Conservation (phyloP, 2,113 vertebrate species). For the Channa argus region DNA sequence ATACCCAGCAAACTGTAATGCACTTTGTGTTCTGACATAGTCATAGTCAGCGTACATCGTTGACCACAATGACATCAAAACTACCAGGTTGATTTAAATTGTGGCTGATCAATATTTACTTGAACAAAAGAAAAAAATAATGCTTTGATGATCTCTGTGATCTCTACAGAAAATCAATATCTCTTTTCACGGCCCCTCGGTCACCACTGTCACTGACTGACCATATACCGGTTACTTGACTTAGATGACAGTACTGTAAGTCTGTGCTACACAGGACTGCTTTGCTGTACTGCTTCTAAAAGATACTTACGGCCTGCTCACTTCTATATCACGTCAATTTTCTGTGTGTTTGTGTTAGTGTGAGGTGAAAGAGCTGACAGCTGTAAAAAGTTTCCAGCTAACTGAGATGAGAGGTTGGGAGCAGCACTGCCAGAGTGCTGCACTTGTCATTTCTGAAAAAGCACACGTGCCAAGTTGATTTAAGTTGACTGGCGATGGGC, state of each 20-base stretch:
- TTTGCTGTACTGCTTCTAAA: constrained; percentile 18
- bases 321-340: constrained; percentile 43
- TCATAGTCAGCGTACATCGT: no score
- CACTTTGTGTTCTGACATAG: no score
- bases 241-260: background rate
- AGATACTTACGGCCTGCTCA: constrained; percentile 17
- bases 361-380: constrained; percentile 74
- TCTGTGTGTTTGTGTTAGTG: constrained; percentile 57
- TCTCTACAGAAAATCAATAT: background rate
- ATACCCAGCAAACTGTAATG: no score
- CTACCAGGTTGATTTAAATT: no score
- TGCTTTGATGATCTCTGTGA: no score
- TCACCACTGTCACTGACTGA: background rate
- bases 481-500: constrained; percentile 58
- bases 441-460: constrained; percentile 76
- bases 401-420: constrained; percentile 60
- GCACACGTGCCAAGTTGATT: constrained; percentile 66
- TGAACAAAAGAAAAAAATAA: no score
- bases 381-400: constrained; percentile 69
- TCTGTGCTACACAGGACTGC: constrained; percentile 1
- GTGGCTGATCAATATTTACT: no score
- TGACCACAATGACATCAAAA: no score
- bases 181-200: background rate
- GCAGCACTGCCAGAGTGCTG: constrained; percentile 66
- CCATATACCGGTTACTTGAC: constrained; percentile 6